Conservation (phyloP, 2,797 vertebrate genomes). For the Stomatorhinus walkeri region DNA sequence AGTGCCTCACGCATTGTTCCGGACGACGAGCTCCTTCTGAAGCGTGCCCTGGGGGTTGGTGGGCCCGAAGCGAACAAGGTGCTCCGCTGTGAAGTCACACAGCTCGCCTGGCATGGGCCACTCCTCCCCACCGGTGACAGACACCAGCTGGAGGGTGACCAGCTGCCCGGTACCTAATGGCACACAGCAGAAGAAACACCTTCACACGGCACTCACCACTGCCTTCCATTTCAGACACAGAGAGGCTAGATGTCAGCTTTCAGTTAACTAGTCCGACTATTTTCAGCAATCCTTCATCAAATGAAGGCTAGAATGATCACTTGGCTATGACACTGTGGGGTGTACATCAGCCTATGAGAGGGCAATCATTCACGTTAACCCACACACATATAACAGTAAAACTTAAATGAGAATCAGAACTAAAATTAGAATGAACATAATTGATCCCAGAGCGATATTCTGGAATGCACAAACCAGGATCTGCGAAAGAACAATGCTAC, state of each 20-base stretch:
- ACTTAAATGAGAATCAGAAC: neutral
- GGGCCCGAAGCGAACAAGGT: conserved; percentile 67
- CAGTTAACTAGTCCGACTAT: neutral
- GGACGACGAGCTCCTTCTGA: conserved; percentile 67
- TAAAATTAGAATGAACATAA: neutral
- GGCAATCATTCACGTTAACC: neutral
- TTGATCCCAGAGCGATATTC: neutral
- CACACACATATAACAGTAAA: neutral
- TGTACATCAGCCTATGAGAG: neutral
- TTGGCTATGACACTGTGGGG: neutral
- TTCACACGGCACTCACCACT: neutral
- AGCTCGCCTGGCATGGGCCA: conserved; percentile 53
- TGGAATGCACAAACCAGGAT: neutral
- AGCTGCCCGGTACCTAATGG: conserved; percentile 71
- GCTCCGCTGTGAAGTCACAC: conserved; percentile 64
- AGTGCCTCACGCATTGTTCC: conserved; percentile 71
- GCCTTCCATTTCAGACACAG: neutral
- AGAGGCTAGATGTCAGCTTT: neutral
- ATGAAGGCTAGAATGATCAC: neutral
- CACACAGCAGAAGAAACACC: neutral
- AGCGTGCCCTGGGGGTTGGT: conserved; percentile 60
- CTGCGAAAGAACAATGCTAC: neutral
- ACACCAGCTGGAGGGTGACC: conserved; percentile 69
- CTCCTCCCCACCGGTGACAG: conserved; percentile 61
- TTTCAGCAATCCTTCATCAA: neutral